A percentile compares a stretch with the other conserved stretches of the same genome.
phyloP scores from a whole-genome alignment of 1,140 invertebrate species.

The Dolichoris vasculosae region DNA sequence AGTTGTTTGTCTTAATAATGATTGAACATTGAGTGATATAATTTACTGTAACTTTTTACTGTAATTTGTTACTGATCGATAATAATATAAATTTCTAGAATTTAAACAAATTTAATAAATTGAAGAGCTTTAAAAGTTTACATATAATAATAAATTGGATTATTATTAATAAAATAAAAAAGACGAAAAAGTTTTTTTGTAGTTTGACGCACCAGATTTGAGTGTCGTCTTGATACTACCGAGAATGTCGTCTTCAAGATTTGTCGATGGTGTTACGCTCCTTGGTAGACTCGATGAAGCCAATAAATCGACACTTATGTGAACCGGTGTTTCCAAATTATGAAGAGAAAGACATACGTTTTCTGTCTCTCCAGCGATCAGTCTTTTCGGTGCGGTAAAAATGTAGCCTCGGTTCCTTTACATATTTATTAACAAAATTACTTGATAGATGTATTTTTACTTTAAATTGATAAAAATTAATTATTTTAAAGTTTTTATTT shows the following conservation, averaged over 20 bases:
- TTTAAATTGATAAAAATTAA: background rate
- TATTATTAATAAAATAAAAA: background rate
- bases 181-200: background rate
- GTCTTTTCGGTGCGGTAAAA: conserved; percentile 70
- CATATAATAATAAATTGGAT: background rate
- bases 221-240: conserved; percentile 61
- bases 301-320: conserved; percentile 67
- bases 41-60: background rate
- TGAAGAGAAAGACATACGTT: conserved; percentile 71
- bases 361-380: conserved; percentile 70
- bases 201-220: conserved; percentile 62
- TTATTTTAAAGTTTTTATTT: too few relatives aligned
- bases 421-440: background rate
- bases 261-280: conserved; percentile 34
- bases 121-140: background rate
- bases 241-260: conserved; percentile 58
- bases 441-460: background rate
- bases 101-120: background rate
- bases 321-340: conserved; percentile 70
- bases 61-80: background rate
- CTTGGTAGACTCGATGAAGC: conserved; percentile 49
- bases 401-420: conserved; percentile 68
- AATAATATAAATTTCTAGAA: background rate
- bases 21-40: background rate
- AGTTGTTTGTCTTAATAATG: background rate